Percentiles rank a stretch among this genome's conserved stretches.
Conservation (phyloP, 2,888 invertebrate species). For the Tipula confusa region DNA sequence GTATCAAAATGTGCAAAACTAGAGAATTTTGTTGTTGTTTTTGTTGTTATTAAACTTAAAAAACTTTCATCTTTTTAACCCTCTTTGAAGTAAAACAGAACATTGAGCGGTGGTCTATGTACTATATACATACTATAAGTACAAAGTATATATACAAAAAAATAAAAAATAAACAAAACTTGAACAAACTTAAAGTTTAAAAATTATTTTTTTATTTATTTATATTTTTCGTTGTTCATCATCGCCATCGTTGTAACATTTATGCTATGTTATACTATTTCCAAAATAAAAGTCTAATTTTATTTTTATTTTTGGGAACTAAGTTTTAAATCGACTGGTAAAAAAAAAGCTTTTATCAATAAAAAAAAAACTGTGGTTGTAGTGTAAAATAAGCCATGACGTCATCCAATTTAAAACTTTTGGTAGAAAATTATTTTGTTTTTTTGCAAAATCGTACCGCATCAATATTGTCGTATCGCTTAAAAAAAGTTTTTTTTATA, state of each 20-base stretch:
- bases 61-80: constrained; percentile 20
- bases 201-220: not conserved
- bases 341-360: constrained; percentile 4
- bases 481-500: not conserved
- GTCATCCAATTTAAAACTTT: constrained; percentile 5
- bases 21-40: not conserved
- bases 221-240: not conserved
- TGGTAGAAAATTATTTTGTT: not conserved
- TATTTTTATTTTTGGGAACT: not conserved
- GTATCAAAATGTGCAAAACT: constrained; percentile 12
- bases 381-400: not conserved
- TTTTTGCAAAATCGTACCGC: constrained; percentile 7
- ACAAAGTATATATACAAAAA: not conserved
- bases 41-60: not conserved
- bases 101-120: not conserved
- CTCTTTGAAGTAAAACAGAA: not conserved
- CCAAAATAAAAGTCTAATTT: not conserved
- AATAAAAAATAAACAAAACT: no score
- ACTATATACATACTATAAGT: not conserved
- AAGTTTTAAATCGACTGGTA: not conserved
- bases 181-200: constrained; percentile 15
- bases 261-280: not conserved
- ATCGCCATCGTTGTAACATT: not conserved
- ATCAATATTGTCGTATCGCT: not conserved
- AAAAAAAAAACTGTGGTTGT: not conserved